Conservation (phyloP, 2,113 vertebrate species). For the Leucoraja erinaceus region DNA sequence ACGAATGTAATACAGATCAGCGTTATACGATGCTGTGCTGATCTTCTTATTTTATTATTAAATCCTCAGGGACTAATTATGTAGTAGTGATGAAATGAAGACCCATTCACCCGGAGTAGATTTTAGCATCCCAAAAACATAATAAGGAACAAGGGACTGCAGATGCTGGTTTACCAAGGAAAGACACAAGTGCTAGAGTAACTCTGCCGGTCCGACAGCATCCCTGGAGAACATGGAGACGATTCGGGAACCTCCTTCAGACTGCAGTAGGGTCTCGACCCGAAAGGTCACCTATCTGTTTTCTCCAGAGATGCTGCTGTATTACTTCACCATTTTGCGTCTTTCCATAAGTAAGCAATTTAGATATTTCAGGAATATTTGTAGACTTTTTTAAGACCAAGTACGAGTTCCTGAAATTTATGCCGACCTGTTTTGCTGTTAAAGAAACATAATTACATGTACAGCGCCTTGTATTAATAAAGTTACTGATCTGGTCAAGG, state of each 20-base stretch:
- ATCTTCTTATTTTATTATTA: too few species aligned
- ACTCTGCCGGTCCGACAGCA: too few species aligned
- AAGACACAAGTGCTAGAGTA: too few species aligned
- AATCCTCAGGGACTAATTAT: too few species aligned
- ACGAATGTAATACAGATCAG: neutral
- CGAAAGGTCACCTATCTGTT: too few species aligned
- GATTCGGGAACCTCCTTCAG: too few species aligned
- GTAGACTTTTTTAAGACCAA: neutral
- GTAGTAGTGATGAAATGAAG: neutral
- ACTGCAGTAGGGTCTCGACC: too few species aligned
- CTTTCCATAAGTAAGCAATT: neutral
- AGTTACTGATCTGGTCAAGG: neutral
- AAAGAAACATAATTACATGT: neutral
- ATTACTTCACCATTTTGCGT: too few species aligned
- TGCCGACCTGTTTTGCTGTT: neutral
- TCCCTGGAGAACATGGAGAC: too few species aligned
- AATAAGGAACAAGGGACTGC: neutral
- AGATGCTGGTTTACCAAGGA: too few species aligned
- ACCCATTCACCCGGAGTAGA: too few species aligned
- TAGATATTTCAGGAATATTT: neutral
- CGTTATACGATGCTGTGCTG: neutral
- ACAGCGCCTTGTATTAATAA: neutral
- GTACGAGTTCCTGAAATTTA: neutral
- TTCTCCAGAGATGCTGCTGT: too few species aligned
- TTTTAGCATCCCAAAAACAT: neutral